phyloP scores from a whole-genome alignment of 2,113 vertebrate genomes.

The Pygoscelis antarcticus region DNA sequence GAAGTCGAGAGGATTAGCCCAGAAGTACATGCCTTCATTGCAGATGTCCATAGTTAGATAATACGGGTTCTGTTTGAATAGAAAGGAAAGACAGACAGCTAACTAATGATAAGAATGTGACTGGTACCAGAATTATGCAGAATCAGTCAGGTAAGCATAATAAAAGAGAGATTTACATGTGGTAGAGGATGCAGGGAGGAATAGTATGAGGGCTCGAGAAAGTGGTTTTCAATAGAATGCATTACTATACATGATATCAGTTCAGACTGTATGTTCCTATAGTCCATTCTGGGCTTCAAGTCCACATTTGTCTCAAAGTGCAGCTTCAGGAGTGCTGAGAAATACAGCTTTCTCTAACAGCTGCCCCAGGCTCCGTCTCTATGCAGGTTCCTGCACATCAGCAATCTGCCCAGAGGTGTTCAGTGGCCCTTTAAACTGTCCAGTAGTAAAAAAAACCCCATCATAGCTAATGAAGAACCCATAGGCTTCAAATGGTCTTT shows the following conservation, averaged over 20 bases:
- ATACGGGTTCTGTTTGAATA: not conserved
- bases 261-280: not conserved
- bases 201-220: not conserved
- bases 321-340: not conserved
- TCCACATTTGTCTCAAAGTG: not conserved
- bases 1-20: not conserved
- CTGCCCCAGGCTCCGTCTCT: not conserved
- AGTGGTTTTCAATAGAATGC: not conserved
- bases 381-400: not conserved
- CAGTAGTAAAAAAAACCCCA: not conserved
- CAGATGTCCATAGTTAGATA: not conserved
- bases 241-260: not conserved
- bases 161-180: not conserved
- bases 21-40: not conserved
- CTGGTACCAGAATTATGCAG: not conserved
- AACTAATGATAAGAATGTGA: not conserved
- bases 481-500: not conserved
- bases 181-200: not conserved
- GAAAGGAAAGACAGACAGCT: not conserved
- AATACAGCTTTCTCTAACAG: not conserved
- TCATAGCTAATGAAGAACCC: not conserved
- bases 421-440: not conserved
- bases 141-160: not conserved
- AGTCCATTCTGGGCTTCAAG: not conserved
- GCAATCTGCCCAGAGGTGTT: not conserved